Base-by-base conservation (phyloP, 2,113 vertebrate genomes). In the Scatophagus argus region DNA sequence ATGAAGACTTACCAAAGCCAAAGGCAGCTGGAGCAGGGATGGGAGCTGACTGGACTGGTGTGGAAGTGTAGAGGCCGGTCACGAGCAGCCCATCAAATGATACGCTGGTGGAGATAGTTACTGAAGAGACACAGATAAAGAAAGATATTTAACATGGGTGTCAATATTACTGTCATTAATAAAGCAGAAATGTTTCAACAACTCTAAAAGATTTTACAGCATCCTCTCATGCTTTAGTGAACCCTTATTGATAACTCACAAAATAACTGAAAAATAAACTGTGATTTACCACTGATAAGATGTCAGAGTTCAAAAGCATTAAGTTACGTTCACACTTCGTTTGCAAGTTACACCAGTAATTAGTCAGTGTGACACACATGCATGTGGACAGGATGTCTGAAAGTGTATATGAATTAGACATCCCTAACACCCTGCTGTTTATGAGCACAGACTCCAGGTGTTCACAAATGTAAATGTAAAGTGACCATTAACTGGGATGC, bases 41-140 rank as follows among this genome's bases (percentile, higher is more conserved):
- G 84, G 97, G 97, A 74, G 97, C 96, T 38, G 97, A 93, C 87
- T 98, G 97, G 76, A 96, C 94, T 23, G 96, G 97, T 23, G 97
- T 98, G 60, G 98, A 98, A 10, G 98, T 99, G 90, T 99, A 99
- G 17, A 99, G 96, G 54, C 98, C 98, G 4, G 98, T 99, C 74
- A 99, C 96, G 89, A 99, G 89, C 49, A 99, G 94, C 63, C 98
- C 98, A 54, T 99, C 97, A 83, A 99, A 99, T 84, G 96, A 96
- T 46, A 97, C 97, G 81, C 97, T 99, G 68, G 98, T 99, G 0
- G 97, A 98, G 93, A 99, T 95, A 63, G 97, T 97, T 87, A 99
- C 98, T 99, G 91, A 72, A 23, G 29, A 87, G 16, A 80, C 31
- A 87, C 41, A 81, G 81, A 68, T n/a, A 67, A 62, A 0, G 6